Conservation (phyloP, 1,140 invertebrate genomes). For the Arctopsyche grandis region DNA sequence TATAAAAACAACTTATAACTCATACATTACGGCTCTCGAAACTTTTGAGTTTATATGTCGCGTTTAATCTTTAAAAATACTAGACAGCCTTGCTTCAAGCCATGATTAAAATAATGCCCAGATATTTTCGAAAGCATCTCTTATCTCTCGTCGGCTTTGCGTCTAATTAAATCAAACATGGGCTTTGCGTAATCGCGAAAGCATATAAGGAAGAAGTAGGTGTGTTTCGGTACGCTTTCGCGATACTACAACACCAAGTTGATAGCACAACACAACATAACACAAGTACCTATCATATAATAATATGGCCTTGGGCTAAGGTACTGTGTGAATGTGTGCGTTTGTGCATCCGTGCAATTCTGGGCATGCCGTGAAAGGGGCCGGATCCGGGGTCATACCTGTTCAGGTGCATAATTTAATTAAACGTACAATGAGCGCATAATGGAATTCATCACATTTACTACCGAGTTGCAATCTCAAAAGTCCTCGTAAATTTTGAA, state of each 20-base stretch:
- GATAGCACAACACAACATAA: neutral
- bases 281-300: neutral
- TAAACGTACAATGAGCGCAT: conserved; percentile 21
- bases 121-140: neutral
- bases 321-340: neutral
- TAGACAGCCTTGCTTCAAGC: neutral
- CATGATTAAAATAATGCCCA: neutral
- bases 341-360: conserved; percentile 21
- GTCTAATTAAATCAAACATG: neutral
- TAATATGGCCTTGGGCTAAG: neutral
- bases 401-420: conserved; percentile 32
- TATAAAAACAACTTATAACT: too few relatives aligned
- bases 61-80: too few relatives aligned
- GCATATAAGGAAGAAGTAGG: neutral
- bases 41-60: too few relatives aligned
- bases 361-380: conserved; percentile 26
- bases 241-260: neutral
- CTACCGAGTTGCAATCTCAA: neutral
- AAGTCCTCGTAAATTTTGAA: too few relatives aligned
- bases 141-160: neutral
- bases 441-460: neutral
- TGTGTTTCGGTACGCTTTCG: conserved; percentile 2
- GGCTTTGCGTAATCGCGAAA: neutral
- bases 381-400: conserved; percentile 29
- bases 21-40: too few relatives aligned